A percentile compares a stretch with the other conserved stretches of the same genome.
phyloP scores from a whole-genome alignment of 2,113 vertebrate species.

The Uropsilus gracilis region DNA sequence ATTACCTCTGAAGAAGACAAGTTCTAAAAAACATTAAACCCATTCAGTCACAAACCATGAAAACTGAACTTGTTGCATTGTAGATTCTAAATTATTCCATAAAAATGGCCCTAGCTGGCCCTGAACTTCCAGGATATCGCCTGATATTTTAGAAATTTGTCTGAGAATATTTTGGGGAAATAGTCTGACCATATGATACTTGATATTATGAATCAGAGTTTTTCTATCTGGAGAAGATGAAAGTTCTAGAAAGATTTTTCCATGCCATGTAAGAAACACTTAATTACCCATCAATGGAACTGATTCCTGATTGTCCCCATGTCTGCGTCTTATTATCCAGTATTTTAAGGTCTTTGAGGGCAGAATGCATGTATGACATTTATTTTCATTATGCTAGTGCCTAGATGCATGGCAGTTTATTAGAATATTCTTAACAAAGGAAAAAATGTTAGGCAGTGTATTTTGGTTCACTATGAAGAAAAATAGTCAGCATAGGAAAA shows the following conservation, averaged over 20 bases:
- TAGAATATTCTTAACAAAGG: not conserved
- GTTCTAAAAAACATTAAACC: not conserved
- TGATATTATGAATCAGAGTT: not conserved
- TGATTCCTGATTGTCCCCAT: not conserved
- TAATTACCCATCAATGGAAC: not conserved
- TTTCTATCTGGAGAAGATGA: not conserved
- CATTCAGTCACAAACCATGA: not conserved
- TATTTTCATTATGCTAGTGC: not conserved
- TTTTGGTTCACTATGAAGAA: not conserved
- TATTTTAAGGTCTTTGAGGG: not conserved
- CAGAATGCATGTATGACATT: not conserved
- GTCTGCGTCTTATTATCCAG: not conserved
- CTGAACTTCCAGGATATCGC: not conserved
- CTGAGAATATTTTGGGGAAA: not conserved
- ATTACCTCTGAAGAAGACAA: not conserved
- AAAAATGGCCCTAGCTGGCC: not conserved
- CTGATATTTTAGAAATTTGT: constrained; percentile 29
- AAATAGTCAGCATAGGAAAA: not conserved
- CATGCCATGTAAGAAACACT: not conserved
- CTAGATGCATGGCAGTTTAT: not conserved
- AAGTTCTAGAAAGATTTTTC: not conserved
- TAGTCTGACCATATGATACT: not conserved
- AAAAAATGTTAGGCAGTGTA: not conserved
- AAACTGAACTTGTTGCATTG: not conserved
- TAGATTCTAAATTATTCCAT: not conserved